phyloP scores from a whole-genome alignment of 2,113 vertebrate species.

The Vulpes lagopus region DNA sequence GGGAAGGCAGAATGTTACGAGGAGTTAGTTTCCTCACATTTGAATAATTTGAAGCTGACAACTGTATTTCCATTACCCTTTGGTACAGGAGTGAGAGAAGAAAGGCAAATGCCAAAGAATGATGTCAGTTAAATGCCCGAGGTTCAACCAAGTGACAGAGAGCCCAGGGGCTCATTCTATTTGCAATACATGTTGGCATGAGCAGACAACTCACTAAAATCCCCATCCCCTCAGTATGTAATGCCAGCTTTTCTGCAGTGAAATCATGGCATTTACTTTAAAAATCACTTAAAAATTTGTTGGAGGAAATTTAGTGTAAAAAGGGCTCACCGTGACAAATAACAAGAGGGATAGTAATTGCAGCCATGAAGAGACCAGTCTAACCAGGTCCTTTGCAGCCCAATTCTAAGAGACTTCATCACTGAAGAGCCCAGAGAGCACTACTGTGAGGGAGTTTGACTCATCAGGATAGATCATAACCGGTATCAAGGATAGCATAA shows the following conservation, averaged over 20 bases:
- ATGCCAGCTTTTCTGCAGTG: neutral
- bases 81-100: slow-evolving; percentile 74
- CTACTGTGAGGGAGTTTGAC: neutral
- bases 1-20: slow-evolving; percentile 51
- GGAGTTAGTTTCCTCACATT: slow-evolving; percentile 43
- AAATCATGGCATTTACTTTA: slow-evolving; percentile 67
- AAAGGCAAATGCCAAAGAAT: slow-evolving; percentile 72
- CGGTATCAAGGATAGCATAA: neutral
- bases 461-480: neutral
- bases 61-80: slow-evolving; percentile 75
- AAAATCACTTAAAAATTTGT: slow-evolving; percentile 68
- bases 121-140: slow-evolving; percentile 71
- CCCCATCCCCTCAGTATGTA: neutral
- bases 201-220: slow-evolving; percentile 59
- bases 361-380: neutral
- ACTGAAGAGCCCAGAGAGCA: neutral
- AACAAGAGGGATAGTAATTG: neutral
- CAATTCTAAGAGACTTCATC: neutral
- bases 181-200: slow-evolving; percentile 59
- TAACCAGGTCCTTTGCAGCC: neutral
- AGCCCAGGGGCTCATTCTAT: slow-evolving; percentile 47
- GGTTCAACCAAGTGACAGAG: slow-evolving; percentile 69
- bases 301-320: slow-evolving; percentile 65
- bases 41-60: slow-evolving; percentile 75
- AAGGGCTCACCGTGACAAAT: neutral